These are phyloP conservation scores for Phoxinus dragarum DNA, from an alignment of 2,797 vertebrate species.

Conservation along the genomic window DNA sequence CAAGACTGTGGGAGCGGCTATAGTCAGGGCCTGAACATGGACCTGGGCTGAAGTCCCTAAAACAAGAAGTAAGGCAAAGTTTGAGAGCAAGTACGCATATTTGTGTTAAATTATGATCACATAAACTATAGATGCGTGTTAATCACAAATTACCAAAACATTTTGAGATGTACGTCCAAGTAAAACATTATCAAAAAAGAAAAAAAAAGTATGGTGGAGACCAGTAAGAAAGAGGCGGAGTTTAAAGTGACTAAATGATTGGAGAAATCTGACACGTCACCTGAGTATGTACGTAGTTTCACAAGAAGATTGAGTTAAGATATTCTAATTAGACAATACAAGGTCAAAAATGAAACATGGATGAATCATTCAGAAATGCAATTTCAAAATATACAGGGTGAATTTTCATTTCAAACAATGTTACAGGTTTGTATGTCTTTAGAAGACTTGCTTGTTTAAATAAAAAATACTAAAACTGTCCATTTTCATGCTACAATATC, in stretches of 20 bases:
- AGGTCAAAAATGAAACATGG: neutral
- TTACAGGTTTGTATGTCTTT: neutral
- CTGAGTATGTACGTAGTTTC: too few relatives aligned
- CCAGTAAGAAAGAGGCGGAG: neutral
- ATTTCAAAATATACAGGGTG: neutral
- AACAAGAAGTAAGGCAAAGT: neutral
- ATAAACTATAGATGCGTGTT: neutral
- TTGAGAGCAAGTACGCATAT: neutral
- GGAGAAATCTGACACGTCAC: too few relatives aligned
- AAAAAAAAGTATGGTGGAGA: neutral
- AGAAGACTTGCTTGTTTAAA: neutral
- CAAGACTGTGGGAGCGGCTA: conserved; percentile 47
- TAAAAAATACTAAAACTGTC: too few relatives aligned
- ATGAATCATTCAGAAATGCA: neutral
- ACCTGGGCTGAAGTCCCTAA: conserved; percentile 12
- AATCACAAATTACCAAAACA: neutral
- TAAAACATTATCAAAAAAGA: neutral
- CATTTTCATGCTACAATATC: neutral
- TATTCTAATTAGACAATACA: neutral
- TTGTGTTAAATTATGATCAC: neutral
- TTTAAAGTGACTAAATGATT: neutral
- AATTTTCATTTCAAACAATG: neutral
- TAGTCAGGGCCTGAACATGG: conserved; percentile 34
- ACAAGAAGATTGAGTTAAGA: neutral
- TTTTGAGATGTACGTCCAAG: neutral